These are phyloP conservation scores for Coryphaenoides rupestris DNA, from an alignment of 2,113 vertebrate species.

Conservation along the genomic window DNA sequence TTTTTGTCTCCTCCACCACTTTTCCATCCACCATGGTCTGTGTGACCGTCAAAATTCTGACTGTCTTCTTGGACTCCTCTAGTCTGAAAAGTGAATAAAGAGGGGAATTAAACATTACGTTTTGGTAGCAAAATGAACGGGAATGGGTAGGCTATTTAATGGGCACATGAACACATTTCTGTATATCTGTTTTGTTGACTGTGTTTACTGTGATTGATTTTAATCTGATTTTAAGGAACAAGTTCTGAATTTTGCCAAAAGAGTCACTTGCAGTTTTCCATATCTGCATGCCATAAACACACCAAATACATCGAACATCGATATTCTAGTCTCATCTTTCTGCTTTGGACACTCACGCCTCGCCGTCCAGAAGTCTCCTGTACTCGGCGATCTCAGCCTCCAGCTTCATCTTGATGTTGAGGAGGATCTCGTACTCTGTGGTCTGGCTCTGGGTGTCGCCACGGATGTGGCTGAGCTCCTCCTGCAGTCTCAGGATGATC, in stretches of 20 bases:
- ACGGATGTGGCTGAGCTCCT: constrained; percentile 73
- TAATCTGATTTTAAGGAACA: too few relatives aligned
- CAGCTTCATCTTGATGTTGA: constrained; percentile 88
- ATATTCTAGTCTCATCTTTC: too few relatives aligned
- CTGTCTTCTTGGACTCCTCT: background rate
- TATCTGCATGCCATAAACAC: background rate
- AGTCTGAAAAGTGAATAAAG: constrained; percentile 30
- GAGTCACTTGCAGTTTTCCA: too few relatives aligned
- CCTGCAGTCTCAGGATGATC: constrained; percentile 74
- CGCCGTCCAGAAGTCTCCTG: constrained; percentile 84
- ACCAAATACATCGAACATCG: too few relatives aligned
- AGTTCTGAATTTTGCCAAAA: too few relatives aligned
- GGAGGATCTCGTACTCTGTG: constrained; percentile 77
- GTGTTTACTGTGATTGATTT: too few relatives aligned
- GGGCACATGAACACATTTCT: too few relatives aligned
- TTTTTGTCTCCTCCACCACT: constrained; percentile 57
- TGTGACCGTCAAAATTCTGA: constrained; percentile 54
- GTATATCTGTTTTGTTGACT: too few relatives aligned
- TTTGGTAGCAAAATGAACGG: too few relatives aligned
- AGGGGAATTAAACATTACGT: too few relatives aligned
- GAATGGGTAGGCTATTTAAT: too few relatives aligned
- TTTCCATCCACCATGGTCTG: constrained; percentile 62
- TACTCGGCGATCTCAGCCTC: constrained; percentile 95
- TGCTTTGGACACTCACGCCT: too few relatives aligned
- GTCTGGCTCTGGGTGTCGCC: constrained; percentile 70